Evolutionary conservation across 2,797 vertebrate species (phyloP).

Genomic region (Molothrus ater): DNA sequence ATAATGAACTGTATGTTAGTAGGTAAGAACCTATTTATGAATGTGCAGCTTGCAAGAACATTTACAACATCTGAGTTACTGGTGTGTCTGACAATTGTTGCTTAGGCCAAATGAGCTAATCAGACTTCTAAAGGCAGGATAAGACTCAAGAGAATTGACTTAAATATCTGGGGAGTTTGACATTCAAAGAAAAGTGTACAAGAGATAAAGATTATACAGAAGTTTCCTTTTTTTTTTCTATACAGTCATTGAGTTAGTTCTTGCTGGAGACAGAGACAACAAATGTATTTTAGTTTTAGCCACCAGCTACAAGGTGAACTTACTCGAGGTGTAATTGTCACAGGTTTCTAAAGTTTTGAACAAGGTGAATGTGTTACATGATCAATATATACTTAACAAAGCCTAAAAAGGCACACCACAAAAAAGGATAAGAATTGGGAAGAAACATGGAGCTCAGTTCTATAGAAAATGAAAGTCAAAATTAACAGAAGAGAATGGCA

Average conservation of each 20-base stretch:
- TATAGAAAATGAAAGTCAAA: neutral
- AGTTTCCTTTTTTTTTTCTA: neutral
- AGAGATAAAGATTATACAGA: neutral
- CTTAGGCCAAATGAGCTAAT: neutral
- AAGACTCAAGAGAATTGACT: neutral
- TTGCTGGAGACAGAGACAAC: rapidly evolving
- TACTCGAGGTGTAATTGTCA: neutral
- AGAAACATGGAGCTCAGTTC: neutral
- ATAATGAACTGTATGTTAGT: neutral
- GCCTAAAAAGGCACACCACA: neutral
- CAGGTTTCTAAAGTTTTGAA: neutral
- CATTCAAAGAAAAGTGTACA: neutral
- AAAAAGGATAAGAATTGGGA: neutral
- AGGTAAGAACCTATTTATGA: rapidly evolving
- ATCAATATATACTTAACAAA: neutral
- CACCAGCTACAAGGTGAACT: neutral
- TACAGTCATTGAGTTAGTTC: neutral
- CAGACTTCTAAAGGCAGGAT: neutral
- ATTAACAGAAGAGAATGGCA: neutral
- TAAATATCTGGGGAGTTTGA: neutral
- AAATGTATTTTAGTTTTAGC: neutral
- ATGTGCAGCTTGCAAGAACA: neutral
- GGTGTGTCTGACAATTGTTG: neutral
- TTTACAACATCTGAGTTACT: neutral
- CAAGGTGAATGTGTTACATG: neutral